A percentile compares a stretch with the other conserved stretches of the same genome.
Evolutionary conservation across 1,140 invertebrate species (phyloP).

Genomic region (Drosophila teissieri): DNA sequence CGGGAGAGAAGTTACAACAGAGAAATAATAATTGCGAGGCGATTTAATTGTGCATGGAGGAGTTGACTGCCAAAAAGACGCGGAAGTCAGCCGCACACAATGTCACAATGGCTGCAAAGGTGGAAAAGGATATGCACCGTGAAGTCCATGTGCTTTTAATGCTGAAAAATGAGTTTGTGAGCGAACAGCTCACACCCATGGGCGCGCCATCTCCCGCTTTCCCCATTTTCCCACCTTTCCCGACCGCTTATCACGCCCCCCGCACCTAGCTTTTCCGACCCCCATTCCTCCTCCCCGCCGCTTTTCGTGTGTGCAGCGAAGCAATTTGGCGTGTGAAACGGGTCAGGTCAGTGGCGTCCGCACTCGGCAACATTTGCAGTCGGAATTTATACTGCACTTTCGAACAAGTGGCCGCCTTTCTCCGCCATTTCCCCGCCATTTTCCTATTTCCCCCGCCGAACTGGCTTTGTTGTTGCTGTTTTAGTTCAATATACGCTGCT

Average conservation of each 20-base stretch:
- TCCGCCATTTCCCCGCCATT: slow-evolving; percentile 7
- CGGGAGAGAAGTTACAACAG: slow-evolving; percentile 15
- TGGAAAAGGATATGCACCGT: slow-evolving; percentile 72
- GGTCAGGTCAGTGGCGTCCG: slow-evolving; percentile 67
- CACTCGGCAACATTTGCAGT: slow-evolving; percentile 38
- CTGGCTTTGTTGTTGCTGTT: slow-evolving; percentile 46
- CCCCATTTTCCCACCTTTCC: neutral
- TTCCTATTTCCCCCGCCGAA: slow-evolving; percentile 2
- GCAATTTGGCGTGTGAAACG: slow-evolving; percentile 81
- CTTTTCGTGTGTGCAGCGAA: slow-evolving; percentile 74
- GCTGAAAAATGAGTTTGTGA: slow-evolving; percentile 81
- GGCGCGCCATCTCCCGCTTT: neutral
- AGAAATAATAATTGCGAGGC: slow-evolving; percentile 72
- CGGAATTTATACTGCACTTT: slow-evolving; percentile 73
- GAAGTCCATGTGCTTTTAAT: slow-evolving; percentile 80
- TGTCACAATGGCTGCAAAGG: slow-evolving; percentile 53
- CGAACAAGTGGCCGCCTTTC: slow-evolving; percentile 51
- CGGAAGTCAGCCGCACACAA: slow-evolving; percentile 44
- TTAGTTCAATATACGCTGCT: slow-evolving; percentile 72
- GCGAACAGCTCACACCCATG: slow-evolving; percentile 44
- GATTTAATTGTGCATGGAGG: slow-evolving; percentile 73
- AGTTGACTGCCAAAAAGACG: slow-evolving; percentile 45
- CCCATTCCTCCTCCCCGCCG: no score
- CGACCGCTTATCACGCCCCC: neutral
- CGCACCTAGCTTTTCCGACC: neutral